Evolutionary conservation across 2,888 invertebrate genomes (phyloP), one percentile per base, ranked within the genome.

Genomic region (Phyllotreta cruciferae): DNA sequence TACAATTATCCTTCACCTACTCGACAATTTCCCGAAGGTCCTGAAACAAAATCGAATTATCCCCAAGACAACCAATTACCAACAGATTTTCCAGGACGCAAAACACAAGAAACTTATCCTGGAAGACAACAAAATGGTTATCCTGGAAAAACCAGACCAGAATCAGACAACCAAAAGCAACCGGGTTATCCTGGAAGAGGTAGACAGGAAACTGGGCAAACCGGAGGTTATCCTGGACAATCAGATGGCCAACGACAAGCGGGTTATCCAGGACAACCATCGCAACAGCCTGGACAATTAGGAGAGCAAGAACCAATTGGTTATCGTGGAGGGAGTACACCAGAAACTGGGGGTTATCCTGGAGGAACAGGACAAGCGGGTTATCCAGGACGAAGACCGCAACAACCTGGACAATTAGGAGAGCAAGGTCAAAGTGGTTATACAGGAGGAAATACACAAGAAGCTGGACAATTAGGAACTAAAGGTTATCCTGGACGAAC

Each of bases 1-100:
- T 93, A 93, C 77, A 87, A 86, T 68, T 93, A 93, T 80, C 88
- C 88, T 67, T 85, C 87, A 65, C 92, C 91, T 6, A 84, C 84
- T 54, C 85, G 86, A 71, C 87, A 87, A 0, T 84, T 90, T 70
- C 8, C 77, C 72, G 69, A 49, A 63, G 62, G 56, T n/a, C 47
- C 47, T 9, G 62, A 58, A n/a, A n/a, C n/a, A 24, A 24, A 24
- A 49, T 35, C 58, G 34, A 45, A 47, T 39, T 13, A 24, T 24
- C 24, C 24, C 4, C 24, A 24, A 24, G 24, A 24, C 24, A 3
- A 41, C 4, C 42, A 41, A n/a, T 1, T 1, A 41, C 5, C n/a
- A 41, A 11, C 5, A 1, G 24, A 24, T 24, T 24, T 3, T 24
- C 4, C 24, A 24, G 24, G 24, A 24, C 24, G 24, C 24, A 24